phyloP scores from a whole-genome alignment of 2,113 vertebrate genomes.

The Percina caprodes region DNA sequence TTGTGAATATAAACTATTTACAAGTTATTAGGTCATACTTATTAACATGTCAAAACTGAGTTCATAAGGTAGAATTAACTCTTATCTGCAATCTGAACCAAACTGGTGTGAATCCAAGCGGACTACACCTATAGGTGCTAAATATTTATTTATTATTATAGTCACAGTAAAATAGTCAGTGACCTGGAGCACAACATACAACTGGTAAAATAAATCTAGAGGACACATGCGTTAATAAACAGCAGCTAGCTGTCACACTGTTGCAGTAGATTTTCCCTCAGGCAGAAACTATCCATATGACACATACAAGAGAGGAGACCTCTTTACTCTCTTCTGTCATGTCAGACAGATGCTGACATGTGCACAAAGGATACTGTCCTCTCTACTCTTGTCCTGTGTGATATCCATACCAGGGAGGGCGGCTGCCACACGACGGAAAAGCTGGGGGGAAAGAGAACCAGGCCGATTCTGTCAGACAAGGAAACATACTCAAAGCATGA shows the following conservation, averaged over 20 bases:
- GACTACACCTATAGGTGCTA: background rate
- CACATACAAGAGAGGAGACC: background rate
- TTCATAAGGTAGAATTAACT: background rate
- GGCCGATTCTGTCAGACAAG: constrained; percentile 16
- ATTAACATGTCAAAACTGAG: background rate
- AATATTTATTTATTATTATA: constrained; percentile 2
- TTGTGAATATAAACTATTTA: background rate
- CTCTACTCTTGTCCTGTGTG: constrained; percentile 98
- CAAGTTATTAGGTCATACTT: background rate
- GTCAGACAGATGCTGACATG: constrained; percentile 11
- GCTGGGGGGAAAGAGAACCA: constrained; percentile 81
- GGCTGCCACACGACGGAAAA: constrained; percentile 98
- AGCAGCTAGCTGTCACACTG: constrained; percentile 26
- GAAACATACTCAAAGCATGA: constrained; percentile 13
- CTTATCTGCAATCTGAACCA: background rate
- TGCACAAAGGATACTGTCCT: constrained; percentile 97
- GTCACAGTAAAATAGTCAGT: background rate
- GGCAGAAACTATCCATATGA: background rate
- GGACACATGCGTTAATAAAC: constrained; percentile 26
- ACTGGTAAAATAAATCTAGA: constrained; percentile 16
- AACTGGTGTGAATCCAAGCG: background rate
- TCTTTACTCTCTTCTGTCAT: constrained; percentile 11
- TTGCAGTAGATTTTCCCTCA: constrained; percentile 10
- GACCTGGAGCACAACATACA: background rate
- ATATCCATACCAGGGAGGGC: constrained; percentile 99